Evolutionary conservation across 1,140 invertebrate genomes (phyloP).

Genomic region (Coelopa frigida): DNA sequence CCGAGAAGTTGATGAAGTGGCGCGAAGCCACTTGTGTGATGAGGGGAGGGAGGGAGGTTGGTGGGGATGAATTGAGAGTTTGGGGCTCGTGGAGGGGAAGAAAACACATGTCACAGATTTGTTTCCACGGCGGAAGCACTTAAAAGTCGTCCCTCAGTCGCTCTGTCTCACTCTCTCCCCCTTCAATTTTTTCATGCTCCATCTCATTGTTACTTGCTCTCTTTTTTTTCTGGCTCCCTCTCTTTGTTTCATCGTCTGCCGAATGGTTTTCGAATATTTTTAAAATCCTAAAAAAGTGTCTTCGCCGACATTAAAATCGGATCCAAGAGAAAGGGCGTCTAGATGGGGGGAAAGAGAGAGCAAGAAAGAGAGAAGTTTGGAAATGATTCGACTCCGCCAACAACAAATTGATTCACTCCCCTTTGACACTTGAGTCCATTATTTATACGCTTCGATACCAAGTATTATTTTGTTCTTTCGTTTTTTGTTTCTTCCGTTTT

Average conservation of each 20-base stretch:
- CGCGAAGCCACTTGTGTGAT: too few relatives aligned
- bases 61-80: too few relatives aligned
- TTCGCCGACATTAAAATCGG: too few relatives aligned
- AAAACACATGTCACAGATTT: slow-evolving; percentile 15
- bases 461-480: slow-evolving; percentile 6
- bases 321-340: slow-evolving; percentile 5
- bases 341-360: background rate
- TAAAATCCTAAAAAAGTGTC: too few relatives aligned
- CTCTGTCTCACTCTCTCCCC: background rate
- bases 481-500: too few relatives aligned
- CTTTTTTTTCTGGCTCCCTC: background rate
- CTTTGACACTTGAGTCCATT: slow-evolving; percentile 14
- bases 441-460: slow-evolving; percentile 11
- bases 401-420: slow-evolving; percentile 13
- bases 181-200: slow-evolving; percentile 5
- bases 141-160: slow-evolving; percentile 12
- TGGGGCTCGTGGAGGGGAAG: too few relatives aligned
- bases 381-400: background rate
- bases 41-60: too few relatives aligned
- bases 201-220: background rate
- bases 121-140: slow-evolving; percentile 14
- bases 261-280: too few relatives aligned
- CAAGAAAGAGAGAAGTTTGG: background rate
- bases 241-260: too few relatives aligned
- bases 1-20: too few relatives aligned